Base-by-base conservation (phyloP, 2,888 invertebrate species). In the Pherbina coryleti region DNA sequence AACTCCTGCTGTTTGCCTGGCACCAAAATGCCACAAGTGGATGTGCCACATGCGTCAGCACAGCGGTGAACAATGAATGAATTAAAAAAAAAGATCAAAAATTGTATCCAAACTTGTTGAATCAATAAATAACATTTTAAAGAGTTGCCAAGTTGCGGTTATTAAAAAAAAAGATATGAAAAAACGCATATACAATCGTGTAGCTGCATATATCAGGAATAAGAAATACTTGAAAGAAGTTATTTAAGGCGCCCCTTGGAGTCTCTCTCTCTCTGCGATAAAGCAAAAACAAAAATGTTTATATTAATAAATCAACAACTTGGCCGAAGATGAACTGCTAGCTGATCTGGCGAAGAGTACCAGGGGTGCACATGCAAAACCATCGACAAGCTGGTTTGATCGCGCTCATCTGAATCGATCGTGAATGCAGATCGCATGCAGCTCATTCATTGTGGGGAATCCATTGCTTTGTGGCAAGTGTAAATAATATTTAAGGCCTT, bases 201-300 rank as follows among this genome's bases (percentile, higher is more conserved):
- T 28, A 9, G 62, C 82, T 79, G 83, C 34, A 19, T 57, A 28
- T 28, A 55, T 55, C 11, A 31, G 55, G 55, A 57, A 71, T 60
- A 57, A 72, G 72, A 25, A 51, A 55, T 51, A 51, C 64, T 64
- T 64, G 74, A 74, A 9, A 79, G 79, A 82, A 80, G 82, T 83
- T 81, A 84, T 84, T 82, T 82, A 82, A 81, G 78, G 79, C 84
- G 81, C 51, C 80, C 49, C 76, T 72, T 62, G 71, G 19, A 64
- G 64, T 28, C 3, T 8, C 72, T 37, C 34, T 37, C n/a, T 37
- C n/a, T 67, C 19, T n/a, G n/a, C 19, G 44, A 7, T 19, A 57
- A 57, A 22, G 37, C 55, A 55, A 57, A 60, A 28, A 22, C 2
- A 37, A 57, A 31, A 57, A 17, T 37, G 25, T 60, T 72, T 25